Percentiles rank a stretch among this genome's conserved stretches.
phyloP scores from a whole-genome alignment of 2,797 vertebrate species.

The Kryptopterus vitreolus region DNA sequence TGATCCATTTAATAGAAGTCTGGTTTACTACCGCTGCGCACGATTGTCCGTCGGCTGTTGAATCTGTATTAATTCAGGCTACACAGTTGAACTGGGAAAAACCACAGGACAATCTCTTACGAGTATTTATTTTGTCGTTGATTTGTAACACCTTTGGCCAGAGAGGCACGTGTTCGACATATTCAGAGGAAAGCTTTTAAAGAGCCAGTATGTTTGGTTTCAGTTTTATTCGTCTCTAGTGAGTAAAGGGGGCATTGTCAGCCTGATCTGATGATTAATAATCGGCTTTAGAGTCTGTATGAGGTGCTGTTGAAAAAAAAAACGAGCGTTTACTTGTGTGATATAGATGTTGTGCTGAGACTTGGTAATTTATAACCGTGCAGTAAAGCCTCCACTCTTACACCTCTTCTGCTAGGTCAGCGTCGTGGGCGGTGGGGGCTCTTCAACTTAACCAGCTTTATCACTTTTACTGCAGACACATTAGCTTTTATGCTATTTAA shows the following conservation, averaged over 20 bases:
- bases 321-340: not conserved
- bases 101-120: too few species aligned
- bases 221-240: not conserved
- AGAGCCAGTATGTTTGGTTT: not conserved
- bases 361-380: constrained; percentile 50
- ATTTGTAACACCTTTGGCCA: not conserved
- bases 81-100: not conserved
- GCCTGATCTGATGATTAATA: constrained; percentile 21
- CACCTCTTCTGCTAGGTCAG: constrained; percentile 39
- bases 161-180: not conserved
- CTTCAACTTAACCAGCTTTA: constrained; percentile 18
- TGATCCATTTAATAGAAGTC: not conserved
- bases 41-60: not conserved
- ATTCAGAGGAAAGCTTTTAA: not conserved
- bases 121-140: not conserved
- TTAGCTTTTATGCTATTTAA: constrained; percentile 19
- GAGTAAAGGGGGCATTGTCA: not conserved
- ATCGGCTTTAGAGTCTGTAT: constrained; percentile 17
- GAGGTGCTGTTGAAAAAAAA: constrained; percentile 6
- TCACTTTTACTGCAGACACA: not conserved
- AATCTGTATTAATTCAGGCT: not conserved
- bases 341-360: constrained; percentile 43
- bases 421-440: constrained; percentile 23
- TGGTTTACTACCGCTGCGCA: not conserved
- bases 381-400: constrained; percentile 43